A percentile compares a stretch with the other conserved stretches of the same genome.
Conservation (phyloP, 2,888 invertebrate species). For the Ormyrus rosae region DNA sequence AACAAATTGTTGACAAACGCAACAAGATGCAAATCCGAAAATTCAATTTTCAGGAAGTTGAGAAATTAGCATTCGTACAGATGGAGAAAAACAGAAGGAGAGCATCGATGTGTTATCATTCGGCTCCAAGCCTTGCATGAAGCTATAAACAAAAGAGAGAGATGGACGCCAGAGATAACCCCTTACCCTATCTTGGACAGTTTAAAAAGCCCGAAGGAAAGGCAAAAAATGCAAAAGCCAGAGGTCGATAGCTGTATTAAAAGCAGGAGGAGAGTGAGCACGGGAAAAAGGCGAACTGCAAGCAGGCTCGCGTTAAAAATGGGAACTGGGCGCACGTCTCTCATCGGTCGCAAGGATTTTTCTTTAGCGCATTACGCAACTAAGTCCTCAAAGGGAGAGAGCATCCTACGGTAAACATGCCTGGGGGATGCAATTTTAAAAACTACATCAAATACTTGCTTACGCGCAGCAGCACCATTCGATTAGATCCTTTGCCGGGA, state of each 20-base stretch:
- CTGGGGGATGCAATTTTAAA: slow-evolving; percentile 35
- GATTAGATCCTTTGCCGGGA: slow-evolving; percentile 3
- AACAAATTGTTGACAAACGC: background rate
- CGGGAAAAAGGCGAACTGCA: background rate
- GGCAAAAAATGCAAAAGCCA: background rate
- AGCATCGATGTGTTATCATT: background rate
- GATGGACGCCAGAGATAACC: too few relatives aligned
- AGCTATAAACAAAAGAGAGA: too few relatives aligned
- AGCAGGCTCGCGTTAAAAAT: background rate
- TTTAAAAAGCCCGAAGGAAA: background rate
- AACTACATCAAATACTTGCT: slow-evolving; percentile 23
- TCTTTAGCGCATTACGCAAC: slow-evolving; percentile 36
- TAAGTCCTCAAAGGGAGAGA: slow-evolving; percentile 35
- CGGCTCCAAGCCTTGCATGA: too few relatives aligned
- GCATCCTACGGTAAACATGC: slow-evolving; percentile 21
- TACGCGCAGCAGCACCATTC: background rate
- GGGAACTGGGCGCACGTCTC: background rate
- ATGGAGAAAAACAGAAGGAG: slow-evolving; percentile 1
- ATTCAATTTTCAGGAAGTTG: background rate
- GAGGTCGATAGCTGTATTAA: background rate
- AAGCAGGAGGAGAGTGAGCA: background rate
- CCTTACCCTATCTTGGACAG: background rate
- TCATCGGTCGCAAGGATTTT: slow-evolving; percentile 41
- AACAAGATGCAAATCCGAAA: background rate
- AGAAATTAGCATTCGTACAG: background rate